phyloP scores from a whole-genome alignment of 2,113 vertebrate genomes.

The Oncorhynchus gorbuscha region DNA sequence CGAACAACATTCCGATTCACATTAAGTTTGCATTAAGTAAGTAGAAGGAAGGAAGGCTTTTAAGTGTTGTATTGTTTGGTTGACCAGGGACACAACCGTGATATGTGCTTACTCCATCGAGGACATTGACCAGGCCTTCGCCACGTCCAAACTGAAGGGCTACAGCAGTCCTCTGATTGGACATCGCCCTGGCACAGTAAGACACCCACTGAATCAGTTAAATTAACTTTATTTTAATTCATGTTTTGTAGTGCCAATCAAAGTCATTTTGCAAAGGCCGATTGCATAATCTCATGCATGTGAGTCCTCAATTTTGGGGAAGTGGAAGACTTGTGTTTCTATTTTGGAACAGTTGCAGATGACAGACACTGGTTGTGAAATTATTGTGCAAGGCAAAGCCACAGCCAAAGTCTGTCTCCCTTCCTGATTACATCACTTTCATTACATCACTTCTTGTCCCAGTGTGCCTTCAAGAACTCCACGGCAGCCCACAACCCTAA shows the following conservation, averaged over 20 bases:
- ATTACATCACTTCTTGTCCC: background rate
- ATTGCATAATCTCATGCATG: background rate
- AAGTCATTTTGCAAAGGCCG: background rate
- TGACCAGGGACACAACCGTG: slow-evolving; percentile 73
- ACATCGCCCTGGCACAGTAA: slow-evolving; percentile 72
- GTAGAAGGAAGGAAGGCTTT: background rate
- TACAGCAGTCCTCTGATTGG: slow-evolving; percentile 64
- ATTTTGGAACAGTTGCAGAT: background rate
- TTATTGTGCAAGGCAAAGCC: background rate
- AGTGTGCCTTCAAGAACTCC: slow-evolving; percentile 70
- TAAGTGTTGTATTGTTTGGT: background rate
- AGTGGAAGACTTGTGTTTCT: background rate
- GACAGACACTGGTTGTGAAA: background rate
- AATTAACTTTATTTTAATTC: background rate
- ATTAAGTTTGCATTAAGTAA: background rate
- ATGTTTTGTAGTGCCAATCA: background rate
- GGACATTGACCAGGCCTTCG: slow-evolving; percentile 74
- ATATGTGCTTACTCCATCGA: slow-evolving; percentile 79
- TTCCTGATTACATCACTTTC: background rate
- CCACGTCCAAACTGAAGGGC: slow-evolving; percentile 74
- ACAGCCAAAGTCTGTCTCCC: background rate
- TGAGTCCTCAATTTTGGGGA: slow-evolving; percentile 8
- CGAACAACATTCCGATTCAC: too few relatives aligned
- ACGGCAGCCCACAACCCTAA: slow-evolving; percentile 61
- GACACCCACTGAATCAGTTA: slow-evolving; percentile 1